phyloP scores from a whole-genome alignment of 1,140 invertebrate species.

The Aphelinus certus region DNA sequence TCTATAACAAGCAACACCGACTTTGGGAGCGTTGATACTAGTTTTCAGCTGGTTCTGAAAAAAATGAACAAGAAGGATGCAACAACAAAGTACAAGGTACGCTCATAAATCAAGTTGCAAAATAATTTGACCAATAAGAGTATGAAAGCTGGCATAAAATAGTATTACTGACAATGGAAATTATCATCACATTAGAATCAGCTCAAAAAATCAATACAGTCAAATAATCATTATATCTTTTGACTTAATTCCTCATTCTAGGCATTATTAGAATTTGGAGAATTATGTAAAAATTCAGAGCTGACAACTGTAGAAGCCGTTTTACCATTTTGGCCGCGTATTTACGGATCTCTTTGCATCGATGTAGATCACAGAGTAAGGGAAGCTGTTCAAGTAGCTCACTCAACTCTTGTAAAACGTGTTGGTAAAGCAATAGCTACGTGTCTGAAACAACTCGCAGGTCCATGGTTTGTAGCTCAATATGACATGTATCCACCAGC shows the following conservation, averaged over 20 bases:
- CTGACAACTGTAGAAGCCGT: conserved; percentile 71
- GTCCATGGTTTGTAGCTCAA: conserved; percentile 80
- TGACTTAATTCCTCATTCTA: conserved; percentile 51
- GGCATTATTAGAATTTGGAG: conserved; percentile 82
- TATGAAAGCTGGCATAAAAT: no score
- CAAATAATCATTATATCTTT: no score
- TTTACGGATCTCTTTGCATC: conserved; percentile 77
- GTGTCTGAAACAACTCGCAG: conserved; percentile 79
- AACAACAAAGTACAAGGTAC: conserved; percentile 84
- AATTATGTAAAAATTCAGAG: conserved; percentile 72
- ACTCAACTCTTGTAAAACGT: conserved; percentile 73
- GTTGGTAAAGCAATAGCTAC: conserved; percentile 80
- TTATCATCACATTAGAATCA: no score
- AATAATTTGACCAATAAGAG: conserved; percentile 7
- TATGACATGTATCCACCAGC: conserved; percentile 85
- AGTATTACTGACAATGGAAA: no score
- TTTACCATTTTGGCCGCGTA: conserved; percentile 80
- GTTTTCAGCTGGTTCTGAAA: conserved; percentile 74
- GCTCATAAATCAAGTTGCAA: conserved; percentile 1
- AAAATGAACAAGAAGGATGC: conserved; percentile 88
- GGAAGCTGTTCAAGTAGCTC: conserved; percentile 77
- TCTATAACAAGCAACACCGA: conserved; percentile 68
- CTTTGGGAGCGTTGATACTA: conserved; percentile 68
- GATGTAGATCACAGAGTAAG: conserved; percentile 84
- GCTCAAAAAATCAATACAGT: no score